Evolutionary conservation across 2,888 invertebrate species (phyloP).

Genomic region (Tipula lateralis): DNA sequence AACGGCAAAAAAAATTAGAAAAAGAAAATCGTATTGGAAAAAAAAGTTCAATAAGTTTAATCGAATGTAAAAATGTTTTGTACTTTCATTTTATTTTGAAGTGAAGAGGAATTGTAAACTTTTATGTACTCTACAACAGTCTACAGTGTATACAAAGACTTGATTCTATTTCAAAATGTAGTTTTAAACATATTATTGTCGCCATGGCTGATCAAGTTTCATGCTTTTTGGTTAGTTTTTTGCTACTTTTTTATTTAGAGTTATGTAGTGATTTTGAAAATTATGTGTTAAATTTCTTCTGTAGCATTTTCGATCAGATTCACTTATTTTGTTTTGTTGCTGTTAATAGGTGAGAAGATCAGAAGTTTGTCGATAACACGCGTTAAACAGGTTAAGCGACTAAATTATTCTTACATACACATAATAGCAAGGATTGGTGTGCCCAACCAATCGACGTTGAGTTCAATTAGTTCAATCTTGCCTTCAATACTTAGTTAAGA

Average conservation of each 20-base stretch:
- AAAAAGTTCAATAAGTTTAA: constrained; percentile 24
- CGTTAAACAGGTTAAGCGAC: too few relatives aligned
- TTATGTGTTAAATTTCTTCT: constrained; percentile 19
- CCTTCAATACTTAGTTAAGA: too few relatives aligned
- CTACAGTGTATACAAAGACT: neutral
- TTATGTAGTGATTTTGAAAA: neutral
- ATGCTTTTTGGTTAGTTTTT: neutral
- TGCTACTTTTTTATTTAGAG: neutral
- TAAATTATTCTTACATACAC: too few relatives aligned
- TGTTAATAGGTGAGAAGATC: neutral
- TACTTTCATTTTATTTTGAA: neutral
- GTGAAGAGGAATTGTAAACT: neutral
- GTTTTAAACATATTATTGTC: neutral
- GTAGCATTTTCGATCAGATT: neutral
- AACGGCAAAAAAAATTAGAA: neutral
- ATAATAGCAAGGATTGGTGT: too few relatives aligned
- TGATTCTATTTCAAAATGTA: neutral
- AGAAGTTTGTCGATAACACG: too few relatives aligned
- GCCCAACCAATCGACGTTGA: too few relatives aligned
- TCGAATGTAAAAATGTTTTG: constrained; percentile 24
- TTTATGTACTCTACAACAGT: neutral
- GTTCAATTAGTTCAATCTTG: too few relatives aligned
- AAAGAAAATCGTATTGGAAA: neutral
- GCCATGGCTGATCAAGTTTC: neutral
- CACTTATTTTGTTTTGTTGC: neutral